Conservation (phyloP, 1,140 invertebrate genomes). For the Tetramorium alpestre region DNA sequence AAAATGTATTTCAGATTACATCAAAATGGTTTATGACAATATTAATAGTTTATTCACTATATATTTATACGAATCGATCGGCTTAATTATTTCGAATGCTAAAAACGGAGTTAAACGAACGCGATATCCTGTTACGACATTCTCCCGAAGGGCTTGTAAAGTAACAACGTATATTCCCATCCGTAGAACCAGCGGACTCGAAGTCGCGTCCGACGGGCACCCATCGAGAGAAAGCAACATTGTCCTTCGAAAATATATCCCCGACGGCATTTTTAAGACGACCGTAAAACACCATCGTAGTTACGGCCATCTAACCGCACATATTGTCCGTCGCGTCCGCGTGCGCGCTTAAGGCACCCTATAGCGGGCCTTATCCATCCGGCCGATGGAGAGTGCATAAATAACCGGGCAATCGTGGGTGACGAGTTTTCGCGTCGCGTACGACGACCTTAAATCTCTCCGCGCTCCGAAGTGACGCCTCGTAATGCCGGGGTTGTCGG, state of each 20-base stretch:
- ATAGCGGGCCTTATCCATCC: slow-evolving; percentile 32
- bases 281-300: slow-evolving; percentile 67
- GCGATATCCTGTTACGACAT: neutral
- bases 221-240: slow-evolving; percentile 32
- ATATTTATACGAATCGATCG: neutral
- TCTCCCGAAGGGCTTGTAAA: neutral
- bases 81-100: neutral
- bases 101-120: neutral
- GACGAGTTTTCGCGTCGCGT: slow-evolving; percentile 81
- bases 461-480: slow-evolving; percentile 77
- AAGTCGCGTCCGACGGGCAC: neutral
- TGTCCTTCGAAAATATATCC: slow-evolving; percentile 59
- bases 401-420: slow-evolving; percentile 78
- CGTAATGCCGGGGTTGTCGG: slow-evolving; percentile 76
- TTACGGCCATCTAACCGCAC: slow-evolving; percentile 67
- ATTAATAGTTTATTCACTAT: neutral
- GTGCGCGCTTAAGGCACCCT: slow-evolving; percentile 15
- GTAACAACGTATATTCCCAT: slow-evolving; percentile 5
- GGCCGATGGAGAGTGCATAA: slow-evolving; percentile 69
- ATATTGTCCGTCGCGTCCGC: slow-evolving; percentile 46
- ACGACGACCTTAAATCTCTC: slow-evolving; percentile 80
- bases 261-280: slow-evolving; percentile 63
- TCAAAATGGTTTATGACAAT: neutral
- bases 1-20: neutral
- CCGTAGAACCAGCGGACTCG: neutral